A percentile compares a stretch with the other conserved stretches of the same genome.
These are phyloP conservation scores for Amphiprion clarkii DNA, from an alignment of 2,797 vertebrate species.

Conservation along the genomic window DNA sequence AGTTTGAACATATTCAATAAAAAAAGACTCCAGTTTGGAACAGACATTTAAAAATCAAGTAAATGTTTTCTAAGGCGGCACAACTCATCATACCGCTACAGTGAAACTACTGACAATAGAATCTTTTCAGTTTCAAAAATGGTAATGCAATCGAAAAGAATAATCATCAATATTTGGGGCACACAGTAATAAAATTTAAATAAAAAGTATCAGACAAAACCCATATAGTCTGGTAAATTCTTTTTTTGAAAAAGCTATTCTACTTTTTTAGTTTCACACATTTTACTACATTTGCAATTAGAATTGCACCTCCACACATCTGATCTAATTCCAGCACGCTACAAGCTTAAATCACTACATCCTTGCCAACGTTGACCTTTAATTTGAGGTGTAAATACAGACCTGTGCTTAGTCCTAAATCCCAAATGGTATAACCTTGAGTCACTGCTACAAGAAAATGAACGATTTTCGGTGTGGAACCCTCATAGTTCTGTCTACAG, in stretches of 20 bases:
- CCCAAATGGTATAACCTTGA: conserved; percentile 14
- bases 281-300: not conserved
- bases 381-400: conserved; percentile 10
- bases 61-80: not conserved
- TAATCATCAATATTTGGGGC: not conserved
- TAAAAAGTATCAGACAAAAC: no score
- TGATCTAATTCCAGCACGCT: not conserved
- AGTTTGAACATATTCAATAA: not conserved
- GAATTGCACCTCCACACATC: not conserved
- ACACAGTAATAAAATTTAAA: not conserved
- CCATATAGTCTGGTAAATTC: not conserved
- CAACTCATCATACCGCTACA: not conserved
- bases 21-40: not conserved
- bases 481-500: not conserved
- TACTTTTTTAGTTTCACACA: not conserved
- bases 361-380: conserved; percentile 18
- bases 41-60: not conserved
- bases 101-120: no score
- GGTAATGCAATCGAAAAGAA: no score
- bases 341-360: not conserved
- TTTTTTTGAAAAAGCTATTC: not conserved
- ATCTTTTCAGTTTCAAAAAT: no score
- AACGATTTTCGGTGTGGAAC: not conserved
- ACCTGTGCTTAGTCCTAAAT: conserved; percentile 1
- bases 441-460: not conserved